Conservation (phyloP, 2,888 invertebrate genomes). For the Noctua comes region DNA sequence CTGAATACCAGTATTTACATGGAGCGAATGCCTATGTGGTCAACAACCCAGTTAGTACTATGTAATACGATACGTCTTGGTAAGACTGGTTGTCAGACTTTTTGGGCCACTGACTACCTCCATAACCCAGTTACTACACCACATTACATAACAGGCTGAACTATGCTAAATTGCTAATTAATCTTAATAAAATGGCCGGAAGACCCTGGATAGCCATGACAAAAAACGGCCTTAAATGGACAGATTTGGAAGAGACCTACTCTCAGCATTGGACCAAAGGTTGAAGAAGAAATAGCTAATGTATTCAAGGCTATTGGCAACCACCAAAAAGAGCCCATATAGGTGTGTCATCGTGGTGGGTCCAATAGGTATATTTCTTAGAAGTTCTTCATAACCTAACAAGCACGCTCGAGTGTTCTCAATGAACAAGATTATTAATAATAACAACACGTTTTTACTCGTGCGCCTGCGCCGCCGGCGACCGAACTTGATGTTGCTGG, state of each 20-base stretch:
- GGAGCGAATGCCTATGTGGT: not conserved
- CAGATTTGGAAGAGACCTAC: too few species aligned
- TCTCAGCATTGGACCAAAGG: not conserved
- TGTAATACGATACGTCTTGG: too few species aligned
- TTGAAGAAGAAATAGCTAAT: not conserved
- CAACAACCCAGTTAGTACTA: too few species aligned
- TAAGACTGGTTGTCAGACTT: too few species aligned
- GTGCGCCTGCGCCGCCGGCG: constrained; percentile 86
- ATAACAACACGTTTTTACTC: constrained; percentile 87
- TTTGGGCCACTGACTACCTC: too few species aligned
- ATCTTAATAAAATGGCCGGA: not conserved
- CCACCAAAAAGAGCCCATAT: not conserved
- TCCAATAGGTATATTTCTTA: constrained; percentile 68
- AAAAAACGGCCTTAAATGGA: too few species aligned
- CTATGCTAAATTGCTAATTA: not conserved
- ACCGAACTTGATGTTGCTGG: constrained; percentile 73
- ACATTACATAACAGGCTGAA: not conserved
- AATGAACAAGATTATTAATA: constrained; percentile 87
- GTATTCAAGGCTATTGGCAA: not conserved
- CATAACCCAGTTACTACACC: not conserved
- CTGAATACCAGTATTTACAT: not conserved
- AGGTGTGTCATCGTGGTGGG: constrained; percentile 68
- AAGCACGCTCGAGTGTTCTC: constrained; percentile 71
- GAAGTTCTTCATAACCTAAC: constrained; percentile 71
- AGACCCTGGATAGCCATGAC: not conserved